These are phyloP conservation scores for Eumaeus atala DNA, from an alignment of 1,140 invertebrate species.

Conservation along the genomic window DNA sequence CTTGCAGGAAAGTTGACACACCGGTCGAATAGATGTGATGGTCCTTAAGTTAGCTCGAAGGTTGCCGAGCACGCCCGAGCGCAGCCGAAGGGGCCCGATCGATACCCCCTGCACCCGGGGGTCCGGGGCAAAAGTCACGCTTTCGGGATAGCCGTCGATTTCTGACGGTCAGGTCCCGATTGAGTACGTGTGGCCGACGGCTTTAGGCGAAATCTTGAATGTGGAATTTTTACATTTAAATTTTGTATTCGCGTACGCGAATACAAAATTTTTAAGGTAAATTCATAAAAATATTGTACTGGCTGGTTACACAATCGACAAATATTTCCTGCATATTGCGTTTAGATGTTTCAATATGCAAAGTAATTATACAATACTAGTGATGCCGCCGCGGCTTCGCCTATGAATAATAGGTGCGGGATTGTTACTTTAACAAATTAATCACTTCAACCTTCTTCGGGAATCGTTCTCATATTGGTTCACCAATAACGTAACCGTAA, in stretches of 20 bases:
- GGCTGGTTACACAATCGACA: too few relatives aligned
- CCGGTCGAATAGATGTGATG: constrained; percentile 47
- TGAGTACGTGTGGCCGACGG: constrained; percentile 36
- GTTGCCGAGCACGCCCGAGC: constrained; percentile 33
- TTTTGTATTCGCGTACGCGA: constrained; percentile 12
- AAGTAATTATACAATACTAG: too few relatives aligned
- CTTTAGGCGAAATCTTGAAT: constrained; percentile 29
- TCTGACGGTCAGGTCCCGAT: constrained; percentile 48
- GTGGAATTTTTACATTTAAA: constrained; percentile 14
- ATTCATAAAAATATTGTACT: too few relatives aligned
- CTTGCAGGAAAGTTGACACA: constrained; percentile 44
- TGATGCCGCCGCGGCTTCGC: too few relatives aligned
- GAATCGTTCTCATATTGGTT: too few relatives aligned
- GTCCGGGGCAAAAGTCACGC: constrained; percentile 65
- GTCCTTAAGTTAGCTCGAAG: constrained; percentile 48
- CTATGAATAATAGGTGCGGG: too few relatives aligned
- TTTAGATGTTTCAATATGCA: too few relatives aligned
- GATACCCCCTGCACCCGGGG: constrained; percentile 57
- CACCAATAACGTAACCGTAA: too few relatives aligned
- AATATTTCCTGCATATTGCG: too few relatives aligned
- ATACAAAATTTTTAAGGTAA: not conserved
- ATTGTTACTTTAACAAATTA: too few relatives aligned
- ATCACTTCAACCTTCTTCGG: too few relatives aligned
- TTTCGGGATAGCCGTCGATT: constrained; percentile 58
- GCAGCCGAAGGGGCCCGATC: constrained; percentile 46